Evolutionary conservation across 2,797 vertebrate genomes (phyloP).

Genomic region (Phrynocephalus vlangalii): DNA sequence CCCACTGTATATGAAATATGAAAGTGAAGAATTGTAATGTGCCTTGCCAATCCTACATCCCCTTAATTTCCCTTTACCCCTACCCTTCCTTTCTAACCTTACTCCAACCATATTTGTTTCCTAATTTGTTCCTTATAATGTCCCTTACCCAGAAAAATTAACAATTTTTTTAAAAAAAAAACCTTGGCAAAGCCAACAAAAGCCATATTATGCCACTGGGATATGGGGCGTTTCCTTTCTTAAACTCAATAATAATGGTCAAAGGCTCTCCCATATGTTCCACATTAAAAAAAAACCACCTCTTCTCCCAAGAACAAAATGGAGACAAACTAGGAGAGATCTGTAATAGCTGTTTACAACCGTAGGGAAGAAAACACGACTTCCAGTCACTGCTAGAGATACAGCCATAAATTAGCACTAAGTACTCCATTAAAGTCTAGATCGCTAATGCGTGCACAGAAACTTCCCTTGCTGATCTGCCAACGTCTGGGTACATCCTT

Average conservation of each 20-base stretch:
- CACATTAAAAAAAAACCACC: neutral
- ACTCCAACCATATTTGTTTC: too few relatives aligned
- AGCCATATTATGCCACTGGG: neutral
- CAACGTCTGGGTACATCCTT: slow-evolving; percentile 68
- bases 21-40: too few relatives aligned
- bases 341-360: slow-evolving; percentile 56
- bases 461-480: slow-evolving; percentile 67
- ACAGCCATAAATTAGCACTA: slow-evolving; percentile 67
- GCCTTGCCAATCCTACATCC: too few relatives aligned
- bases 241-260: too few relatives aligned
- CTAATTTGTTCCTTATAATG: too few relatives aligned
- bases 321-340: neutral
- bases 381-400: slow-evolving; percentile 65
- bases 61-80: too few relatives aligned
- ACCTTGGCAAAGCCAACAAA: slow-evolving; percentile 38
- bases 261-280: neutral
- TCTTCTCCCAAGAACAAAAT: neutral
- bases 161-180: neutral
- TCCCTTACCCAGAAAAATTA: too few relatives aligned
- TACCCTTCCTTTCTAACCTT: too few relatives aligned
- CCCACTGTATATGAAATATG: too few relatives aligned
- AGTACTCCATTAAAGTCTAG: slow-evolving; percentile 75
- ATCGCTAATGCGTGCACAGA: slow-evolving; percentile 63
- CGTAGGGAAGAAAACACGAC: slow-evolving; percentile 52
- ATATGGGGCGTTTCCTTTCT: neutral